These are phyloP conservation scores for Sciaenops ocellatus DNA, from an alignment of 2,797 vertebrate species.

Conservation along the genomic window DNA sequence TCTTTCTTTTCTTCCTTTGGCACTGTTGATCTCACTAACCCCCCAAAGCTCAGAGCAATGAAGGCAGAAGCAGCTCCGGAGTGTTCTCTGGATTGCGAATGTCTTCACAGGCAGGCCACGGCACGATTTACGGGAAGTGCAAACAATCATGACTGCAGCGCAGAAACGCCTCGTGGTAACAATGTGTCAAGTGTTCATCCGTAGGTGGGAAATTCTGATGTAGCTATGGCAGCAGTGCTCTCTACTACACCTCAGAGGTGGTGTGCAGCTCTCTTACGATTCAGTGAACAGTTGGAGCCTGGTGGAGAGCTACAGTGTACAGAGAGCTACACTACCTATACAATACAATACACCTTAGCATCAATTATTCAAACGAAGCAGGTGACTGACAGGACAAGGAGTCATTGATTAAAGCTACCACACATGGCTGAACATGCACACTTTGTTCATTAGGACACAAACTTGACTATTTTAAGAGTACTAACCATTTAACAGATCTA, in stretches of 20 bases:
- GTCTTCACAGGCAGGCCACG: conserved; percentile 36
- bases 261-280: neutral
- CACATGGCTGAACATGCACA: neutral
- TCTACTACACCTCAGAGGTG: neutral
- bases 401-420: conserved; percentile 7
- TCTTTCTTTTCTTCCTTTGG: neutral
- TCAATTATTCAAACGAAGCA: conserved; percentile 23
- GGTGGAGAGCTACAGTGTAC: neutral
- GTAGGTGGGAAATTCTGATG: conserved; percentile 9
- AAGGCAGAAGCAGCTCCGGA: neutral
- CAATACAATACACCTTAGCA: neutral
- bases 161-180: neutral
- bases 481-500: neutral
- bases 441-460: too few species aligned
- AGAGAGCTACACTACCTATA: neutral
- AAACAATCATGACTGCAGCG: conserved; percentile 33
- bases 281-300: neutral
- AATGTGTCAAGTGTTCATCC: neutral
- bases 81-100: conserved; percentile 16
- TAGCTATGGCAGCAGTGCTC: conserved; percentile 1
- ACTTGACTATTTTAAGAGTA: too few species aligned
- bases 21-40: neutral
- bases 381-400: neutral
- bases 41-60: neutral
- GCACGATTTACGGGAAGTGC: conserved; percentile 49